A percentile compares a stretch with the other conserved stretches of the same genome.
Evolutionary conservation across 2,797 vertebrate species (phyloP).

Genomic region (Taeniopygia guttata): DNA sequence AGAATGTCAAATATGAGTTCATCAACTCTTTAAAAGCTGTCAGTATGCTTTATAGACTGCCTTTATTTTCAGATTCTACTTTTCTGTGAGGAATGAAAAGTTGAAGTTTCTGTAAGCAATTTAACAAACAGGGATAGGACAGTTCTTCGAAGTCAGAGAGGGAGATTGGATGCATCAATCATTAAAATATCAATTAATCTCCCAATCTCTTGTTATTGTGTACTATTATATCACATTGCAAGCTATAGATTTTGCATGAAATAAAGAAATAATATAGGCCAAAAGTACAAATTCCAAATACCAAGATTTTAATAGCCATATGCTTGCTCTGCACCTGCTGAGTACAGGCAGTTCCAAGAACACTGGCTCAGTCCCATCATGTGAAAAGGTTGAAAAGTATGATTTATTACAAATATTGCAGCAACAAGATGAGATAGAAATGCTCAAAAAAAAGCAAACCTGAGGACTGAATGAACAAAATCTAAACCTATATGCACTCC

Average conservation of each 20-base stretch:
- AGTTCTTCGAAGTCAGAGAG: not conserved
- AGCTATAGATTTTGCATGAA: not conserved
- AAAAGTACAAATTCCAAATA: not conserved
- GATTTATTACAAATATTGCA: not conserved
- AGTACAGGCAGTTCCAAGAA: not conserved
- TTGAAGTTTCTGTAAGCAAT: not conserved
- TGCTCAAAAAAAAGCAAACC: not conserved
- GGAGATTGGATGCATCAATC: not conserved
- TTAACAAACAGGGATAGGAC: not conserved
- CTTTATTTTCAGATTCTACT: not conserved
- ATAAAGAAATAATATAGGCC: not conserved
- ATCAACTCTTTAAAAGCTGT: not conserved
- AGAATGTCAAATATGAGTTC: not conserved
- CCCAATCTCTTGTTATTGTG: not conserved
- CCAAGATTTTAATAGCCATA: not conserved
- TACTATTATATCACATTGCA: not conserved
- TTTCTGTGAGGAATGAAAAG: not conserved
- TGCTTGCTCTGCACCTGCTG: not conserved
- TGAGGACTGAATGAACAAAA: not conserved
- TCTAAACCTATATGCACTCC: not conserved
- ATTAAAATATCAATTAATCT: not conserved
- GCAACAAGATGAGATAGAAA: not conserved
- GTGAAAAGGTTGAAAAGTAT: not conserved
- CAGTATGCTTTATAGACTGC: not conserved
- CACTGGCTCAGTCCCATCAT: not conserved